Base-by-base conservation (phyloP, 2,888 invertebrate species). In the Calliphora vomitoria region DNA sequence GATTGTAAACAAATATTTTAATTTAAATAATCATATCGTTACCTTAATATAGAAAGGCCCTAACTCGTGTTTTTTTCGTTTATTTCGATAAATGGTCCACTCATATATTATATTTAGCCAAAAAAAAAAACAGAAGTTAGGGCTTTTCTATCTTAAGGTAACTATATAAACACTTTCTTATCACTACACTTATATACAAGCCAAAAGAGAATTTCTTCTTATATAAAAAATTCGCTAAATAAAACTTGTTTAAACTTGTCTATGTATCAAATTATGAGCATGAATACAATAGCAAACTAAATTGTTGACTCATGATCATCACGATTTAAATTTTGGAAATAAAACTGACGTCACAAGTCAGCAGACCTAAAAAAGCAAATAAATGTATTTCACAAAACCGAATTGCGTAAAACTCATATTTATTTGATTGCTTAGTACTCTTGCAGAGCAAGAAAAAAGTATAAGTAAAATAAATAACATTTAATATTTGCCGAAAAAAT, bases 311-410 rank as follows among this genome's bases (percentile, higher is more conserved):
- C 71, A 71, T 62, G 75, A 82, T 31, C 60, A 47, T 13, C 8
- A 47, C 47, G 50, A n/a, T 47, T 58, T 55, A 74, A 55, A 20
- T n/a, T 81, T 81, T 74, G 64, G 38, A 62, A 82, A 66, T 13
- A 53, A 31, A 69, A 75, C 72, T 75, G 64, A 83, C 72, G 74
- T 76, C 74, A 80, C 20, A 60, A 68, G 64, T 86, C 78, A 76
- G 82, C 84, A 79, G 78, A 84, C 72, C 60, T 64, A 18, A n/a
- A 47, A 66, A 74, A 44, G 18, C 11, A 25, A 25, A 55, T 4
- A 25, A 25, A 55, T 4, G 18, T 68, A 55, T 64, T 64, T 72
- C 62, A 71, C 20, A 58, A 69, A 62, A 44, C 15, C 13, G 13
- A 60, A 58, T 75, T 82, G 82, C 68, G 68, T 58, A 62, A 82